Conservation (phyloP, 2,888 invertebrate genomes). For the Meandrusa payeni region DNA sequence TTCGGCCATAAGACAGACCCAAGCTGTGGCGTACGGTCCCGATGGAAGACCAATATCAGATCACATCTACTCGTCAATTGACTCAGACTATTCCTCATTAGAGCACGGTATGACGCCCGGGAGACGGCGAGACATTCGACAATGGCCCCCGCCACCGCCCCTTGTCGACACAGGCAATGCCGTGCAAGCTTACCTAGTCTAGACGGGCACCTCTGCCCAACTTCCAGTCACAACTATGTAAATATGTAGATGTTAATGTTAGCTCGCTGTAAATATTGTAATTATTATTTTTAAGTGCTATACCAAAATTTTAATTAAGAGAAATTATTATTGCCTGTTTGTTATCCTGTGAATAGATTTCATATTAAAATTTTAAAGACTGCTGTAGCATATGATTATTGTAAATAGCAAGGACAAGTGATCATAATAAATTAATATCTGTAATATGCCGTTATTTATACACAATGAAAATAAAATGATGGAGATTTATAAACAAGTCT, state of each 20-base stretch:
- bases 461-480: conserved; percentile 72
- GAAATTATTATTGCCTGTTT: conserved; percentile 75
- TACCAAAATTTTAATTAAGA: conserved; percentile 77
- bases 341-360: conserved; percentile 78
- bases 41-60: conserved; percentile 90
- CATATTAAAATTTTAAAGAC: conserved; percentile 80
- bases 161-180: conserved; percentile 70
- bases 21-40: conserved; percentile 76
- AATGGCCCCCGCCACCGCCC: conserved; percentile 74
- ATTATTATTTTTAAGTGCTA: conserved; percentile 74
- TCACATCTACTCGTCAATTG: conserved; percentile 94
- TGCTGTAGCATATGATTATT: conserved; percentile 80
- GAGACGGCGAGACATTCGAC: conserved; percentile 65
- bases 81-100: conserved; percentile 92
- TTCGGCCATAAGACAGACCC: conserved; percentile 65
- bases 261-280: conserved; percentile 75
- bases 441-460: conserved; percentile 79
- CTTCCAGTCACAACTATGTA: conserved; percentile 73
- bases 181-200: conserved; percentile 87
- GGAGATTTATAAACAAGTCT: conserved; percentile 62
- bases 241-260: conserved; percentile 57
- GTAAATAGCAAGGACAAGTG: conserved; percentile 79
- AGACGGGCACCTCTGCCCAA: conserved; percentile 53
- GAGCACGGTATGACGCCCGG: conserved; percentile 85
- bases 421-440: conserved; percentile 77